Conservation (phyloP, 2,888 invertebrate species). For the Euphydryas editha region DNA sequence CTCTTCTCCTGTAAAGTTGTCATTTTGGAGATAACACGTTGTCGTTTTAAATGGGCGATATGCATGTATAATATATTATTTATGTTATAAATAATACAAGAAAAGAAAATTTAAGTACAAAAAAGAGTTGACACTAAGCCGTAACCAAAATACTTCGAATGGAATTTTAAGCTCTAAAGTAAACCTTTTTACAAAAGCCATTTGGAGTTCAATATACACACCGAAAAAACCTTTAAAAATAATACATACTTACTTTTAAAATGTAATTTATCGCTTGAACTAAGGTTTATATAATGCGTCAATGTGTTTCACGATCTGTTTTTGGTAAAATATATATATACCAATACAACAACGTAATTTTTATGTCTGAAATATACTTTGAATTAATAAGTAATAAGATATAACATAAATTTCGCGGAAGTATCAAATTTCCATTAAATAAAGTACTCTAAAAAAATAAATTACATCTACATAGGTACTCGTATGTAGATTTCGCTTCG, state of each 20-base stretch:
- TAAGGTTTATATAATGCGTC: neutral
- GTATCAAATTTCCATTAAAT: neutral
- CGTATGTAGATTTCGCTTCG: neutral
- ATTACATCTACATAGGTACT: neutral
- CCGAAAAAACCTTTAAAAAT: slow-evolving; percentile 1
- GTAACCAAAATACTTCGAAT: neutral
- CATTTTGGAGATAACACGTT: no score
- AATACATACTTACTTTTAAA: neutral
- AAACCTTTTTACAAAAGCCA: neutral
- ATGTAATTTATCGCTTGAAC: neutral
- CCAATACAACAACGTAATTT: neutral
- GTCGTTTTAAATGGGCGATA: no score
- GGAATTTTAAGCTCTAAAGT: slow-evolving; percentile 4
- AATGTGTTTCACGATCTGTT: neutral
- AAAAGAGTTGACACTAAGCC: neutral
- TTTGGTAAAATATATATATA: neutral
- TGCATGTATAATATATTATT: no score
- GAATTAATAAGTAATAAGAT: neutral
- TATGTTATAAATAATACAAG: neutral
- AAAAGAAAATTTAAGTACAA: neutral
- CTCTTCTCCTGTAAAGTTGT: no score
- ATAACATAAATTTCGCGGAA: neutral
- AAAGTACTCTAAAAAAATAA: neutral
- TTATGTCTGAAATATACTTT: no score
- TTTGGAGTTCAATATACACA: neutral